Conservation (phyloP, 1,140 invertebrate species). For the Artemia franciscana region DNA sequence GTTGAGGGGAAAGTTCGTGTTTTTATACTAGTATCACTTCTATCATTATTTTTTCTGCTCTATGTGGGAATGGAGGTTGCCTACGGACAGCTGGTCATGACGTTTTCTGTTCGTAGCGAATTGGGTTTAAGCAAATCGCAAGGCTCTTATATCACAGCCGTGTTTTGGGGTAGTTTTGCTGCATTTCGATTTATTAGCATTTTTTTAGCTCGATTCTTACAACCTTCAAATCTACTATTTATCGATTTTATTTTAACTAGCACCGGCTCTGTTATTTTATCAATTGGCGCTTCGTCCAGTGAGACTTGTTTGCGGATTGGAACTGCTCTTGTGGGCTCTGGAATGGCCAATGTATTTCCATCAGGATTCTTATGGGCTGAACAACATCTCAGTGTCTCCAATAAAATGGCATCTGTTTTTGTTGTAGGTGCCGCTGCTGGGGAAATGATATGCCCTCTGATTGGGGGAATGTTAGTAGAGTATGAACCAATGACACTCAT, state of each 20-base stretch:
- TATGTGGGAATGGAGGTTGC: slow-evolving; percentile 24
- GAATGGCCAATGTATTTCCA: slow-evolving; percentile 26
- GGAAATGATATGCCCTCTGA: slow-evolving; percentile 22
- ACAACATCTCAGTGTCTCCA: slow-evolving; percentile 23
- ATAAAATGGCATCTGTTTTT: slow-evolving; percentile 25
- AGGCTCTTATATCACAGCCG: slow-evolving; percentile 21
- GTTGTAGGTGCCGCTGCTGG: slow-evolving; percentile 24
- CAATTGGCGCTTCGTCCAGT: slow-evolving; percentile 16
- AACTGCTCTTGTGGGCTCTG: slow-evolving; percentile 21
- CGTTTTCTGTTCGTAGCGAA: slow-evolving; percentile 19
- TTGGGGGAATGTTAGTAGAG: slow-evolving; percentile 19
- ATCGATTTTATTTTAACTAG: slow-evolving; percentile 19
- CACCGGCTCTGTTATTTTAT: slow-evolving; percentile 19
- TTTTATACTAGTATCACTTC: slow-evolving; percentile 17
- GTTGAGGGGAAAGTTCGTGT: neutral
- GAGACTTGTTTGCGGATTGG: slow-evolving; percentile 17
- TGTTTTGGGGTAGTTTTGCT: slow-evolving; percentile 27
- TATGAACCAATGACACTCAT: slow-evolving; percentile 19
- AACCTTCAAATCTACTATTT: slow-evolving; percentile 19
- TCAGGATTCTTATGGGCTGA: slow-evolving; percentile 25
- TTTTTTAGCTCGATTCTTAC: slow-evolving; percentile 20
- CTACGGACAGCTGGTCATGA: slow-evolving; percentile 23
- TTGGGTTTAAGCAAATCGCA: slow-evolving; percentile 16
- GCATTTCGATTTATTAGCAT: slow-evolving; percentile 23
- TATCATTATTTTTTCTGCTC: slow-evolving; percentile 23